A percentile compares a stretch with the other conserved stretches of the same genome.
Conservation (phyloP, 2,888 invertebrate genomes). For the Pegoplata infirma region DNA sequence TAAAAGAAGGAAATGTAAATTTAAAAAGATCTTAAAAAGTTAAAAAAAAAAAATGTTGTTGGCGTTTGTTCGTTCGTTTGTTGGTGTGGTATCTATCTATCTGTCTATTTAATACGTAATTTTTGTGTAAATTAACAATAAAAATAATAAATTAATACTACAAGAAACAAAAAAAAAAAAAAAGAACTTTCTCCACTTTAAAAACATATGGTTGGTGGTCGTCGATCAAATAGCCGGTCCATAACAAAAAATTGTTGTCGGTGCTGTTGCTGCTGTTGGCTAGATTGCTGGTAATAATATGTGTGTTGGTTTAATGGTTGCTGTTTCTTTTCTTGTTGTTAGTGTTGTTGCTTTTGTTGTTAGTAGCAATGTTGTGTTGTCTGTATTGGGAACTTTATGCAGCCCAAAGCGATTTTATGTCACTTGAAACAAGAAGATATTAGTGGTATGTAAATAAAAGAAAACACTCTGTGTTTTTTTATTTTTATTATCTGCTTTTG, state of each 20-base stretch:
- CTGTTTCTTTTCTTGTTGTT: constrained; percentile 27
- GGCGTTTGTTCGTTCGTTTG: neutral
- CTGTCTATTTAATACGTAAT: neutral
- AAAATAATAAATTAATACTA: constrained; percentile 14
- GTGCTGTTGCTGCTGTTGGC: constrained; percentile 18
- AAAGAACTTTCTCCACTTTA: constrained; percentile 64
- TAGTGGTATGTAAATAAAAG: constrained; percentile 22
- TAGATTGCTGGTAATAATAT: neutral
- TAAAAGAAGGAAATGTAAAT: neutral
- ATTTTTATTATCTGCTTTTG: constrained; percentile 15
- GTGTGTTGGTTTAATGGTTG: constrained; percentile 12
- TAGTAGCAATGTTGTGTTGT: too few species aligned
- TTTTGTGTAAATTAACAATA: constrained; percentile 45
- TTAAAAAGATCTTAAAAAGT: constrained; percentile 3
- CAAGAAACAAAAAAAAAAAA: too few species aligned
- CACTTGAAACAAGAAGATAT: constrained; percentile 48
- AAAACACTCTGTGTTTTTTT: constrained; percentile 44
- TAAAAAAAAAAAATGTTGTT: neutral
- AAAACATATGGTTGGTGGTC: constrained; percentile 70
- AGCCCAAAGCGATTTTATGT: constrained; percentile 49
- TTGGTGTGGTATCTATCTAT: too few species aligned
- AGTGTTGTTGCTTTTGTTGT: too few species aligned
- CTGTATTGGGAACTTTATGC: constrained; percentile 36
- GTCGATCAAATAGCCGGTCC: constrained; percentile 52
- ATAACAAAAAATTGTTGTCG: neutral